Base-by-base conservation (phyloP, 2,888 invertebrate genomes). In the Dichetophora obliterata region DNA sequence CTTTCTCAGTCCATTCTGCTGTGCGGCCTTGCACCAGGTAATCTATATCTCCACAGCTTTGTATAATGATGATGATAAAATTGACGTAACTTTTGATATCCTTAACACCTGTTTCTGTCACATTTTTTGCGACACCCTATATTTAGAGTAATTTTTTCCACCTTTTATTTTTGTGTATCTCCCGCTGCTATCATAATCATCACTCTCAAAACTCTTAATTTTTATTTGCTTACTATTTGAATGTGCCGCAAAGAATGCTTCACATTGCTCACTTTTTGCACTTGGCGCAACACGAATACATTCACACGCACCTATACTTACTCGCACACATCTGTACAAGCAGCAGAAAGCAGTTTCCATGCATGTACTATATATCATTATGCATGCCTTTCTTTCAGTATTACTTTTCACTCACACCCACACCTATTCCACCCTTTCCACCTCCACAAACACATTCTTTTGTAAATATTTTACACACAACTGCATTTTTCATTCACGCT, bases 381-480 rank as follows among this genome's bases (percentile, higher is more conserved):
- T n/a, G 14, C 16, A 31, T 63, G 8, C 16, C 9, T 16, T 63
- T 2, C 1, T 31, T 31, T 27, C 31, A 22, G 3, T 22, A 19
- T 22, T 6, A 19, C 54, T 19, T 1, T 19, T 3, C 27, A 5
- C 3, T 5, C 31, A 24, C 22, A 14, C 3, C 14, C 61, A 9
- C 61, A n/a, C n/a, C n/a, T n/a, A n/a, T n/a, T n/a, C n/a, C n/a
- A n/a, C n/a, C n/a, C n/a, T n/a, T n/a, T 9, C 31, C 11, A 16
- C 22, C 24, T 11, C 5, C 43, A 43, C 43, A 11, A 11, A 43
- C 43, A 43, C 43, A 43, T 43, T 43, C 37, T 74, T 74, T 74
- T 74, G 74, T 74, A 74, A 65, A 74, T 37, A 65, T 74, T 65
- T 54, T 74, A 65, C 74, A 74, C 74, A 74, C 74, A 74, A 74